Conservation (phyloP, 23 tunicate genomes). For the Corella eumyota region DNA sequence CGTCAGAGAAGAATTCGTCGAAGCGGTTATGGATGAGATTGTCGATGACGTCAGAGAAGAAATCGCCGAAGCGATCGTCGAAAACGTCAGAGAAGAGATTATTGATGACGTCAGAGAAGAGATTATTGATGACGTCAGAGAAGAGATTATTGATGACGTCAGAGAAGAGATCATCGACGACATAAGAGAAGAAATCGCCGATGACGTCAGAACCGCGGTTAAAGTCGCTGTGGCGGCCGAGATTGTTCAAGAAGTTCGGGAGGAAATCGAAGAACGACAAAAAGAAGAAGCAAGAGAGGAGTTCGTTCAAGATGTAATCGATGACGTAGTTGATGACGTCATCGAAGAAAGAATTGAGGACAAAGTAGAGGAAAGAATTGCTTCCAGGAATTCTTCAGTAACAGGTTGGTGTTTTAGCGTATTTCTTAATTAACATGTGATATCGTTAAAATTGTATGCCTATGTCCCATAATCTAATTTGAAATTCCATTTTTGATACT, state of each 20-base stretch:
- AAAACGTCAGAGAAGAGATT: slow-evolving; percentile 12
- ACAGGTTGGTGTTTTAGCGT: too few relatives aligned
- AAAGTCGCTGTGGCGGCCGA: slow-evolving; percentile 9
- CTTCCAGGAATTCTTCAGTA: too few relatives aligned
- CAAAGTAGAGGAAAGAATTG: slow-evolving; percentile 7
- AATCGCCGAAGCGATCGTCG: slow-evolving; percentile 22
- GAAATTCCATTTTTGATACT: too few relatives aligned
- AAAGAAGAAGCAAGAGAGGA: slow-evolving; percentile 16
- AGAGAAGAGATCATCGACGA: slow-evolving; percentile 10
- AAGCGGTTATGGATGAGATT: slow-evolving; percentile 10
- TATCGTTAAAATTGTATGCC: too few relatives aligned
- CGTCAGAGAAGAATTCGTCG: slow-evolving; percentile 18
- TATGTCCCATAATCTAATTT: too few relatives aligned
- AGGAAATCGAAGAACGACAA: too few relatives aligned
- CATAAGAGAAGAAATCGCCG: slow-evolving; percentile 22
- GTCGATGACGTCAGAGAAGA: slow-evolving; percentile 17
- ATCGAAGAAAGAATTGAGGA: slow-evolving; percentile 24
- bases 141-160: slow-evolving; percentile 5
- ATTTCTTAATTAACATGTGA: too few relatives aligned
- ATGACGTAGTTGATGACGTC: slow-evolving; percentile 26
- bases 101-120: too few relatives aligned
- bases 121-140: too few relatives aligned
- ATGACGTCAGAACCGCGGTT: slow-evolving; percentile 19
- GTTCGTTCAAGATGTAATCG: slow-evolving; percentile 18
- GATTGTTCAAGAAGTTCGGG: slow-evolving; percentile 14